A percentile compares a stretch with the other conserved stretches of the same genome.
These are phyloP conservation scores for Nannospalax galili DNA, from an alignment of 2,113 vertebrate genomes.

Conservation along the genomic window DNA sequence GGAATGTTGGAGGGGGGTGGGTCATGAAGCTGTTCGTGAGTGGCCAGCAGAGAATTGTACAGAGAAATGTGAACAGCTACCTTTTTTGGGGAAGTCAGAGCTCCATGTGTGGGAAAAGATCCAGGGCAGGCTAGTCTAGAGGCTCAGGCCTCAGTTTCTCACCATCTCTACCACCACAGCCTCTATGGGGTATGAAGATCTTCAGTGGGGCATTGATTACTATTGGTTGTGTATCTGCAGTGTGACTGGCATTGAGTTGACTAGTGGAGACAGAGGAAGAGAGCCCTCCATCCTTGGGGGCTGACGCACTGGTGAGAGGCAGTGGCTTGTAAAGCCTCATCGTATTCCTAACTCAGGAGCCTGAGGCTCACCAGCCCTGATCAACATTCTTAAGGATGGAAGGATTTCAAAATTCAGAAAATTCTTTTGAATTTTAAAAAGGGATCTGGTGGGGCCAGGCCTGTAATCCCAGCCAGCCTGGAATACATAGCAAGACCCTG, in stretches of 20 bases:
- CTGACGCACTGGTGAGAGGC: background rate
- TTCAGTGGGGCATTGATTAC: background rate
- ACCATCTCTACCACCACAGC: background rate
- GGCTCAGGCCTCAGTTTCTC: conserved; percentile 57
- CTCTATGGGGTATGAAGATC: background rate
- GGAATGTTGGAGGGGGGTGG: conserved; percentile 72
- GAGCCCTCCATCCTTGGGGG: background rate
- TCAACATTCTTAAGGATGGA: background rate
- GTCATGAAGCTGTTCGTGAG: conserved; percentile 57
- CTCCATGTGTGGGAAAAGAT: conserved; percentile 56
- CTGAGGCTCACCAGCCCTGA: background rate
- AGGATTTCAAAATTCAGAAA: conserved; percentile 31
- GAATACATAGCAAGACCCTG: background rate
- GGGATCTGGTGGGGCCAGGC: background rate
- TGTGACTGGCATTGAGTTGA: background rate
- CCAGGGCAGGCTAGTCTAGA: background rate
- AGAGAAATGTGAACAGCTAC: conserved; percentile 62
- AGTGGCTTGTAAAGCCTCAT: background rate
- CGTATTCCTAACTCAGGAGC: background rate
- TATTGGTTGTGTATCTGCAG: background rate
- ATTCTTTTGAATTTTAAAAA: conserved; percentile 12
- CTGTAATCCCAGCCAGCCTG: background rate
- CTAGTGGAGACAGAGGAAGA: background rate
- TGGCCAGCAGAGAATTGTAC: conserved; percentile 22
- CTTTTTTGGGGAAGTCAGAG: conserved; percentile 76